These are phyloP conservation scores for Zophobas morio DNA, from an alignment of 1,140 invertebrate species.

Conservation along the genomic window DNA sequence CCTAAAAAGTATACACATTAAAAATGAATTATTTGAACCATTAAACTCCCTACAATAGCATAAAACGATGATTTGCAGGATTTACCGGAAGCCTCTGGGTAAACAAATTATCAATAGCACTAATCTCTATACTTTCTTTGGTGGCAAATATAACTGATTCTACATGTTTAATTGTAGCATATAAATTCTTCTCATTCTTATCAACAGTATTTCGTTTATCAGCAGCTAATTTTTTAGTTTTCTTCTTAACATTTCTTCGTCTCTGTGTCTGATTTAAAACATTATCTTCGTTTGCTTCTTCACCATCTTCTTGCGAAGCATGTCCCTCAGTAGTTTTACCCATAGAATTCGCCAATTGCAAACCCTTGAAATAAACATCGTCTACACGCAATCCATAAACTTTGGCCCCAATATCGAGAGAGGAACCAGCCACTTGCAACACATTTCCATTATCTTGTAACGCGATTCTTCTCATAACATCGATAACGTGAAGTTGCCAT, in stretches of 20 bases:
- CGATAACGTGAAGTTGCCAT: constrained; percentile 86
- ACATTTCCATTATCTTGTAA: constrained; percentile 73
- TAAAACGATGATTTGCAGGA: constrained; percentile 54
- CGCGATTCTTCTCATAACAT: constrained; percentile 78
- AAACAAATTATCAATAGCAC: constrained; percentile 57
- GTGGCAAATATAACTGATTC: constrained; percentile 55
- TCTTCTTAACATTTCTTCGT: constrained; percentile 66
- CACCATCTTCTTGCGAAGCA: constrained; percentile 24
- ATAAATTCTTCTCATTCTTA: constrained; percentile 47
- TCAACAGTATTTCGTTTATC: constrained; percentile 52
- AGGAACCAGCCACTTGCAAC: constrained; percentile 82
- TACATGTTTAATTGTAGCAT: constrained; percentile 52
- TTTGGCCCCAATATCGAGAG: constrained; percentile 86
- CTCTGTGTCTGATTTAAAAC: constrained; percentile 26
- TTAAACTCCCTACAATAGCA: constrained; percentile 57
- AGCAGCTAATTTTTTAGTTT: constrained; percentile 52
- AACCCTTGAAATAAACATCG: constrained; percentile 81
- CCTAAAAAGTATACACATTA: constrained; percentile 51
- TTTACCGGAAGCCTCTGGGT: constrained; percentile 56
- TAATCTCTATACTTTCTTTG: constrained; percentile 50
- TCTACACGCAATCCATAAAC: constrained; percentile 89
- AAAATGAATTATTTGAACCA: background rate
- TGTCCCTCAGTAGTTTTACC: constrained; percentile 68
- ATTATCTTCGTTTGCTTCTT: background rate
- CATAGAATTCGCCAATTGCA: constrained; percentile 82